These are phyloP conservation scores for Diabrotica balteata DNA, from an alignment of 2,888 invertebrate genomes.

Conservation along the genomic window DNA sequence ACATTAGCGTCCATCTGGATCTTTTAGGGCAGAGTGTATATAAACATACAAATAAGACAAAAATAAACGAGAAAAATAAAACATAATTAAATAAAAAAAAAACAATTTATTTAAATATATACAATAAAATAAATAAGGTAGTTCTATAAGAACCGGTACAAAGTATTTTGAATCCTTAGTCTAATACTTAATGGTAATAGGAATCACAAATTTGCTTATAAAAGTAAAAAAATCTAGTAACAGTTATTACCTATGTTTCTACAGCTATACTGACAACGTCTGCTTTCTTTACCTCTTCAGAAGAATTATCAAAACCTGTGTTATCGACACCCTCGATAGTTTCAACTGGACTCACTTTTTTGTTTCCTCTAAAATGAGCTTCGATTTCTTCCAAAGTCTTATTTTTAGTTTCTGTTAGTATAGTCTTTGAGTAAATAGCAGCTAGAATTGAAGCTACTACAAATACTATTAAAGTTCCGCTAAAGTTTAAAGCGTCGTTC, in stretches of 20 bases:
- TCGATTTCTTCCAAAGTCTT: slow-evolving; percentile 74
- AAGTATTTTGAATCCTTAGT: slow-evolving; percentile 1
- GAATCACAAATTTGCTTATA: slow-evolving; percentile 29
- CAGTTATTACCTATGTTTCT: slow-evolving; percentile 1
- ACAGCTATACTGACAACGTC: slow-evolving; percentile 6
- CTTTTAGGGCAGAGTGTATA: too few species aligned
- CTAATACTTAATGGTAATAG: slow-evolving; percentile 14
- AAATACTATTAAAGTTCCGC: slow-evolving; percentile 71
- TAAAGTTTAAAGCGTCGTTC: slow-evolving; percentile 65
- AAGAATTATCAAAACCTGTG: slow-evolving; percentile 43
- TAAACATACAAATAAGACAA: not conserved
- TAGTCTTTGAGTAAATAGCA: slow-evolving; percentile 67
- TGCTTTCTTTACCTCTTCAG: slow-evolving; percentile 32
- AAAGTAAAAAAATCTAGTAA: slow-evolving; percentile 3
- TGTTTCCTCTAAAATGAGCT: slow-evolving; percentile 65
- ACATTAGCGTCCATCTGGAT: too few species aligned
- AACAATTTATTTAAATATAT: slow-evolving; percentile 11
- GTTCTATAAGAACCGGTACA: slow-evolving; percentile 36
- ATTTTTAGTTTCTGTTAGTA: slow-evolving; percentile 75
- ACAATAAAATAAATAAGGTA: slow-evolving; percentile 29
- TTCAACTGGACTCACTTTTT: slow-evolving; percentile 6
- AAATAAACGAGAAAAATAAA: not conserved
- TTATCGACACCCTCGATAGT: slow-evolving; percentile 54
- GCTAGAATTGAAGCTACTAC: slow-evolving; percentile 67
- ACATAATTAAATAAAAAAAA: slow-evolving; percentile 2